Evolutionary conservation across 2,113 vertebrate species (phyloP).

Genomic region (Macheiramphus alcinus): DNA sequence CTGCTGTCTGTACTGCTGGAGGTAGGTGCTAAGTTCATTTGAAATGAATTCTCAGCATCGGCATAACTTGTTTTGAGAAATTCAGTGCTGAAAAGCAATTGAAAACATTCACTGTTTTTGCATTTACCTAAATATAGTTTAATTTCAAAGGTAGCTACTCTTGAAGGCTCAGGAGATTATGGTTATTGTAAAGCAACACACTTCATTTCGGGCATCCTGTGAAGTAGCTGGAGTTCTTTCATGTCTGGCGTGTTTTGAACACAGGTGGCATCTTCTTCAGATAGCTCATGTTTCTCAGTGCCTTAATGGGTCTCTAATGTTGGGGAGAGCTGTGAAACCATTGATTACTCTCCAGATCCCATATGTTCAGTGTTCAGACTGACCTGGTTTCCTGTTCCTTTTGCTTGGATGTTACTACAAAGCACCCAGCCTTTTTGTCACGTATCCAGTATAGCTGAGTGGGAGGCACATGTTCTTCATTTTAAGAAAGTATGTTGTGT

Average conservation of each 20-base stretch:
- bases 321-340: neutral
- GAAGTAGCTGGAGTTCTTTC: neutral
- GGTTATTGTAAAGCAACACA: neutral
- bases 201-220: neutral
- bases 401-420: fast-evolving
- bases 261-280: neutral
- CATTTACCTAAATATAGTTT: neutral
- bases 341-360: neutral
- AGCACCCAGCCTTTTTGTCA: neutral
- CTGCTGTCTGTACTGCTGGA: neutral
- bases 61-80: neutral
- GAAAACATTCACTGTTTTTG: neutral
- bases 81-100: neutral
- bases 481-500: neutral
- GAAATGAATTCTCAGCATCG: neutral
- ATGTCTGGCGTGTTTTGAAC: neutral
- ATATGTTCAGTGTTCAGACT: fast-evolving
- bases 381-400: neutral
- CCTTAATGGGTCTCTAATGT: neutral
- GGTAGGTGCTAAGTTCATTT: neutral
- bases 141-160: neutral
- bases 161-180: neutral
- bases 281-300: neutral
- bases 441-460: fast-evolving
- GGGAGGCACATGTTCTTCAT: neutral